Conservation (phyloP, 2,797 vertebrate species). For the Vultur gryphus region DNA sequence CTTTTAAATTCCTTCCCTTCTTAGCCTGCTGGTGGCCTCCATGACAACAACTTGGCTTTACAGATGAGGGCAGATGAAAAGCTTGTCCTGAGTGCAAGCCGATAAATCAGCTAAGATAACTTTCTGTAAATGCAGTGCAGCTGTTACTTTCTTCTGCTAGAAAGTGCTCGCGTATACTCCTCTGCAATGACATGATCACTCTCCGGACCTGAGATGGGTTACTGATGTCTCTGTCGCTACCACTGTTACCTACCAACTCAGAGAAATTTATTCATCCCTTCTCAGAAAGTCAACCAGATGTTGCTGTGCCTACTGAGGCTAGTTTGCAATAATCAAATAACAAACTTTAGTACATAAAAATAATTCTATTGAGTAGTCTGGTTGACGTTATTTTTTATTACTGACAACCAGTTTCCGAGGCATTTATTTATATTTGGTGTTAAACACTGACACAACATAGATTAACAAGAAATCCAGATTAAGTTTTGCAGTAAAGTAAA, state of each 20-base stretch:
- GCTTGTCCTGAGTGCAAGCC: background rate
- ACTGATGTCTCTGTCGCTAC: background rate
- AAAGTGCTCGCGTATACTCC: background rate
- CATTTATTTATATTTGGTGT: background rate
- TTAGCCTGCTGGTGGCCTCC: constrained; percentile 7
- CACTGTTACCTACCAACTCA: background rate
- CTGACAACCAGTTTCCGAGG: background rate
- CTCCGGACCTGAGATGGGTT: background rate
- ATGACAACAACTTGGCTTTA: background rate
- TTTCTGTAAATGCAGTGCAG: background rate
- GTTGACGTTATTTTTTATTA: background rate
- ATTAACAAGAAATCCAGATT: background rate
- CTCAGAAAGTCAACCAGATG: background rate
- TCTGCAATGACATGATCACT: background rate
- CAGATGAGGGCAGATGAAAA: background rate
- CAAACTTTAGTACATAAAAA: background rate
- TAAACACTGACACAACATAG: background rate
- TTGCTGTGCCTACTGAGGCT: background rate
- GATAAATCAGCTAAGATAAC: background rate
- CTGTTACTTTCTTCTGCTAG: background rate
- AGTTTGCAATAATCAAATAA: background rate
- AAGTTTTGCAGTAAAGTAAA: background rate
- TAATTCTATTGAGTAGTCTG: fast-evolving
- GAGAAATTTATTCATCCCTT: background rate
- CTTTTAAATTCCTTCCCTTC: background rate